Percentiles rank a stretch among this genome's conserved stretches.
These are phyloP conservation scores for Phrixothrix hirtus DNA, from an alignment of 2,888 invertebrate species.

Conservation along the genomic window DNA sequence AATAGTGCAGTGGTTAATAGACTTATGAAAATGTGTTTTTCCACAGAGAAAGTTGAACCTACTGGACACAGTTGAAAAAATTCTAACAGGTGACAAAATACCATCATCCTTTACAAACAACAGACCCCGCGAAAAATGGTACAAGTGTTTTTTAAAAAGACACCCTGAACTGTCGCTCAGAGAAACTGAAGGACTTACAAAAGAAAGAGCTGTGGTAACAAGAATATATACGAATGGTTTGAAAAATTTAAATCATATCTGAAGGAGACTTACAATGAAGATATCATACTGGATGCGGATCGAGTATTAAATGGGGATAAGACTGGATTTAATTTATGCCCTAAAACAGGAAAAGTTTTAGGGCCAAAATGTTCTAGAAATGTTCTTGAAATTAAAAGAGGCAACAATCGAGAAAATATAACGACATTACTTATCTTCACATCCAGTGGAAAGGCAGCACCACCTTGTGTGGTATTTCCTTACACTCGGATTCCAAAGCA, in stretches of 20 bases:
- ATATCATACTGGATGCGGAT: neutral
- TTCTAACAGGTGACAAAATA: neutral
- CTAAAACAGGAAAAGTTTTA: neutral
- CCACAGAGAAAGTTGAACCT: neutral
- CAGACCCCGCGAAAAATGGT: neutral
- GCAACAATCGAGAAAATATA: too few species aligned
- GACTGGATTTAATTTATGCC: neutral
- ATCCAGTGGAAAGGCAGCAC: neutral
- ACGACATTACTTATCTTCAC: too few species aligned
- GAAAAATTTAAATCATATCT: too few species aligned
- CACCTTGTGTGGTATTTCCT: neutral
- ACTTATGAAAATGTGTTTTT: neutral
- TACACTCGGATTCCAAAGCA: neutral
- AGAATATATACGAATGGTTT: neutral
- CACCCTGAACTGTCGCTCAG: neutral
- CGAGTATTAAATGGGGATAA: too few species aligned
- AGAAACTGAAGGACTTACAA: neutral
- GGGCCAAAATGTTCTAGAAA: neutral
- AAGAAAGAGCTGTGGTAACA: neutral
- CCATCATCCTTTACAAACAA: too few species aligned
- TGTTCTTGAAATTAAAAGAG: too few species aligned
- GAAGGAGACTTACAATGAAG: too few species aligned
- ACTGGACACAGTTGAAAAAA: neutral
- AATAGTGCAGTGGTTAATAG: constrained; percentile 1
- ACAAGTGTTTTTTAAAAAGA: constrained; percentile 1